Base-by-base conservation (phyloP, 1,140 invertebrate species). In the Anastrepha obliqua region DNA sequence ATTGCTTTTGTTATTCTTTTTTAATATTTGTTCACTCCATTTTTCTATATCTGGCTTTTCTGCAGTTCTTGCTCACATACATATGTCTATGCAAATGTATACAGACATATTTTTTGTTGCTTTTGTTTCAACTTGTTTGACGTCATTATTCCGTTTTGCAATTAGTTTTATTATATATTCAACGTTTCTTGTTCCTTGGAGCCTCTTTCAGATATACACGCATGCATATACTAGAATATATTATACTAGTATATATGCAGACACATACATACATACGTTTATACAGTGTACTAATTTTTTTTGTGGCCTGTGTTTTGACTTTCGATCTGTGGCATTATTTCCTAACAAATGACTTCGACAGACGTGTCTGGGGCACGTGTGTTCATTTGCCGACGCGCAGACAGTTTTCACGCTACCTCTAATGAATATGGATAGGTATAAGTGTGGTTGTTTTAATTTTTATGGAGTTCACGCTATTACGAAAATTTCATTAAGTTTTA, bases 331-430 rank as follows among this genome's bases (percentile, higher is more conserved):
- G 74, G 44, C 44, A 81, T 17, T 47, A 47, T 20, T 55, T 81
- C 47, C 44, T 0, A 13, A 55, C 17, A 55, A 81, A 13, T 58
- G 17, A 81, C 55, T 81, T 55, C n/a, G 17, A 20, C 13, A 81
- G 74, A 81, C 74, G 20, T 55, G 74, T 81, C 74, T 81, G 74
- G 17, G 9, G 47, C 47, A 81, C 74, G 74, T 81, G 51, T 81
- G n/a, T 58, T 81, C 67, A 47, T 44, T 3, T 74, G 7, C 44
- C 2, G 44, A 4, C 42, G 39, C 2, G 60, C 7, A 47, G 39
- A 44, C 15, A 74, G 15, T 47, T 74, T 47, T 74, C 67, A 74
- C 3, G 7, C 7, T 47, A 42, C 67, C 42, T 74, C 42, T 8
- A 15, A 42, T 17, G 2, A 7, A 44, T 47, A n/a, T 8, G 42